Evolutionary conservation across 2,113 vertebrate genomes (phyloP).

Genomic region (Python bivittatus): DNA sequence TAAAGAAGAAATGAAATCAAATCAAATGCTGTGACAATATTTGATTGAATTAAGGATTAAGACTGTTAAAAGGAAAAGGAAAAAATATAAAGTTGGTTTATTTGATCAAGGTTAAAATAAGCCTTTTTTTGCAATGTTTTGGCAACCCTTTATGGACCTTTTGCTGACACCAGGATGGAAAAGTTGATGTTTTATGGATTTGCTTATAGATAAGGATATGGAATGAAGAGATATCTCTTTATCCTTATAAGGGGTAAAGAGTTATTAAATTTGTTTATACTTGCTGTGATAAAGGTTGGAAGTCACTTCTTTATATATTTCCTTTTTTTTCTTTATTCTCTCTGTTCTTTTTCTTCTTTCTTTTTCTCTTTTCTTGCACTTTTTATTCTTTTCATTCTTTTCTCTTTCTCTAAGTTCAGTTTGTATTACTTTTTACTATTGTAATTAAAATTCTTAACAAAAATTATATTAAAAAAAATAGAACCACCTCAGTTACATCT

Average conservation of each 20-base stretch:
- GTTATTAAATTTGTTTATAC: neutral
- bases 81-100: neutral
- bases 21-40: neutral
- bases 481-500: neutral
- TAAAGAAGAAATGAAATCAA: neutral
- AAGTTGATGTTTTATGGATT: neutral
- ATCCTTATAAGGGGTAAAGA: neutral
- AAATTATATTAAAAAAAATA: neutral
- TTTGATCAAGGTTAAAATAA: neutral
- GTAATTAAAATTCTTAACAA: neutral
- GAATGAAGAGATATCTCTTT: neutral
- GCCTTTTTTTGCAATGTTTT: neutral
- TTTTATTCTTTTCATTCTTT: neutral
- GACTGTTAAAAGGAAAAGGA: neutral
- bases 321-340: neutral
- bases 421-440: neutral
- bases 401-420: neutral
- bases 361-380: neutral
- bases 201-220: neutral
- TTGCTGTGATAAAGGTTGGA: neutral
- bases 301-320: neutral
- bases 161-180: neutral
- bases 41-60: neutral
- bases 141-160: neutral
- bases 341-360: neutral